Percentiles rank a stretch among this genome's conserved stretches.
Conservation (phyloP, 2,888 invertebrate species). For the Muschampia staudingeri region DNA sequence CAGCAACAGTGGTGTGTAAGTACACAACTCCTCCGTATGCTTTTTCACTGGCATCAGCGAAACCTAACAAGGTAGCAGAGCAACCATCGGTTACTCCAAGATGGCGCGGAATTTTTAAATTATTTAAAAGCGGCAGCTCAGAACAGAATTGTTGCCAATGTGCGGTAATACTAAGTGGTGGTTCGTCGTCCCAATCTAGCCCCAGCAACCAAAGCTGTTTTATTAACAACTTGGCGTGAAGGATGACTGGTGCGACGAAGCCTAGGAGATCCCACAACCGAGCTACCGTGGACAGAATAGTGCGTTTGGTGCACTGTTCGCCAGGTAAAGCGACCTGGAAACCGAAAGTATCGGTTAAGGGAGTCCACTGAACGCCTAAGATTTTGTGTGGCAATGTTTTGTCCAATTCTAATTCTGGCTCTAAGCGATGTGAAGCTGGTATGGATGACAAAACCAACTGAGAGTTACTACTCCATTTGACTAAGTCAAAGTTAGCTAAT, state of each 20-base stretch:
- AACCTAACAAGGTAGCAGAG: not conserved
- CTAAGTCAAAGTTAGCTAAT: not conserved
- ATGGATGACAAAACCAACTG: not conserved
- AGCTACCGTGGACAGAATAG: no score
- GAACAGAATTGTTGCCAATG: not conserved
- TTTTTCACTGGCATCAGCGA: constrained; percentile 1
- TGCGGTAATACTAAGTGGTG: not conserved
- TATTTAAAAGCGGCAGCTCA: constrained; percentile 7
- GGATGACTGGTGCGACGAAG: not conserved
- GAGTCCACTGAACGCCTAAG: not conserved
- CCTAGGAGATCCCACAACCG: not conserved
- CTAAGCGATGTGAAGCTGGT: not conserved
- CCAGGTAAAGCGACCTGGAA: no score
- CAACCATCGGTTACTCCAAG: not conserved
- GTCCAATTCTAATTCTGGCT: not conserved
- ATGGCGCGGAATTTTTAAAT: not conserved
- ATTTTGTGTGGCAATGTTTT: not conserved
- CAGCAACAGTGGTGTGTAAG: not conserved
- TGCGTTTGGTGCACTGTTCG: no score
- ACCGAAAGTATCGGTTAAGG: no score
- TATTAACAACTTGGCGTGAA: not conserved
- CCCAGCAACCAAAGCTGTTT: not conserved
- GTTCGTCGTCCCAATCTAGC: not conserved
- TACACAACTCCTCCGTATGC: constrained; percentile 1
- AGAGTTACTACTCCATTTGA: not conserved